Base-by-base conservation (phyloP, 1,140 invertebrate species). In the Papilio polyxenes region DNA sequence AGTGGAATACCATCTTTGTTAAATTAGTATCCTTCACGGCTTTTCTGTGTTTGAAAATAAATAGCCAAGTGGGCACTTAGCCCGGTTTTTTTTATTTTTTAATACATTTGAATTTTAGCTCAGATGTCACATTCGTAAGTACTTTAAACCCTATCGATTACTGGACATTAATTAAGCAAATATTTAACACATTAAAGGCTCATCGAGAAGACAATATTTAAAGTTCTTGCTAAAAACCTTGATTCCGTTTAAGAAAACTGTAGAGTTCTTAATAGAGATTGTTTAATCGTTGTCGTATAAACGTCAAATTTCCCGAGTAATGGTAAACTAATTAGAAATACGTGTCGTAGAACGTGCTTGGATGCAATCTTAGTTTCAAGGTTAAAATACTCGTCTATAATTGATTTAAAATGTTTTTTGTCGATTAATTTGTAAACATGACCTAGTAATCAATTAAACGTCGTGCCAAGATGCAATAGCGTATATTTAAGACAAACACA, bases 251-350 rank as follows among this genome's bases (percentile, higher is more conserved):
- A 65, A 31, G 10, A 31, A 31, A 65, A 65, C 23, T 7, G 20
- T 37, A 31, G 23, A 65, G 10, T 65, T 23, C n/a, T 62, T 62
- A 23, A 20, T 23, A 65, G 31, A 65, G 62, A 11, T 65, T 37
- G 10, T 65, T 23, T 65, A 65, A 65, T 65, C 10, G 20, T 65
- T 65, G 62, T 65, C 7, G 8, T 65, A 65, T 65, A 11, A 13
- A 65, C 31, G 3, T 65, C 62, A 53, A 53, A 53, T 65, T 31
- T 65, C 3, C 11, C 23, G 11, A 31, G n/a, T 59, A n/a, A n/a
- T 59, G n/a, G 23, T 31, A 15, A 65, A 31, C 62, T 65, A 65
- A 65, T 65, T 65, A 65, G 62, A 65, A 65, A 37, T 65, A 65
- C 62, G 20, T 65, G 59, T 65, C 1, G n/a, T 65, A 13, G 62